Conservation (phyloP, 2,888 invertebrate genomes). For the Polymixis flavicincta region DNA sequence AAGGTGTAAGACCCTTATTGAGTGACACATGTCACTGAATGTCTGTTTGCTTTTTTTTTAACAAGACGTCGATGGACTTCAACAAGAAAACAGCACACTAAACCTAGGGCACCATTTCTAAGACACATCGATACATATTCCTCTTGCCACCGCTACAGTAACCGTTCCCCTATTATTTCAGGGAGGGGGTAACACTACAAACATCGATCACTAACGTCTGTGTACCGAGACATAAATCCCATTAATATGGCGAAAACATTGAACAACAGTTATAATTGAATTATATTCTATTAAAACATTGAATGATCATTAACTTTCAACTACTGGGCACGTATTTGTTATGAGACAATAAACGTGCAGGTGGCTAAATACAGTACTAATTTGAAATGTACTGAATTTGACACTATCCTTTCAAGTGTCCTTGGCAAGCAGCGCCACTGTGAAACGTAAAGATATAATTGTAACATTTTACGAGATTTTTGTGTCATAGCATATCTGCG, state of each 20-base stretch:
- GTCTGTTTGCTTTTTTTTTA: neutral
- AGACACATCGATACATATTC: slow-evolving; percentile 49
- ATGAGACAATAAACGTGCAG: slow-evolving; percentile 37
- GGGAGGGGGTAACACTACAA: slow-evolving; percentile 42
- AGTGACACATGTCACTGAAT: neutral
- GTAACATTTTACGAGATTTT: neutral
- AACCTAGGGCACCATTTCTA: slow-evolving; percentile 57
- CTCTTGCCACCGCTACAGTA: slow-evolving; percentile 41
- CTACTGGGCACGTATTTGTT: slow-evolving; percentile 44
- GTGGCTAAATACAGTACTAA: neutral
- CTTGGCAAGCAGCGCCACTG: neutral
- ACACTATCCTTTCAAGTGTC: neutral
- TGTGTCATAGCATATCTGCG: slow-evolving; percentile 40
- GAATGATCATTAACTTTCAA: slow-evolving; percentile 37
- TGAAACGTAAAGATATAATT: neutral
- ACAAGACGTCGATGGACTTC: neutral
- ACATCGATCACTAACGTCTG: slow-evolving; percentile 58
- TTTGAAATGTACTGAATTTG: neutral
- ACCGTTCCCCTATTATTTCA: slow-evolving; percentile 10
- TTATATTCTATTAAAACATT: slow-evolving; percentile 60
- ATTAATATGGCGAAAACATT: slow-evolving; percentile 51
- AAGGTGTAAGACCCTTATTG: neutral
- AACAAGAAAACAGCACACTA: slow-evolving; percentile 17
- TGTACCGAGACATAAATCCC: slow-evolving; percentile 45
- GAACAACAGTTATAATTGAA: slow-evolving; percentile 62